Evolutionary conservation across 2,888 invertebrate genomes (phyloP), one percentile per base, ranked within the genome.

Genomic region (Petrophora chlorosata): DNA sequence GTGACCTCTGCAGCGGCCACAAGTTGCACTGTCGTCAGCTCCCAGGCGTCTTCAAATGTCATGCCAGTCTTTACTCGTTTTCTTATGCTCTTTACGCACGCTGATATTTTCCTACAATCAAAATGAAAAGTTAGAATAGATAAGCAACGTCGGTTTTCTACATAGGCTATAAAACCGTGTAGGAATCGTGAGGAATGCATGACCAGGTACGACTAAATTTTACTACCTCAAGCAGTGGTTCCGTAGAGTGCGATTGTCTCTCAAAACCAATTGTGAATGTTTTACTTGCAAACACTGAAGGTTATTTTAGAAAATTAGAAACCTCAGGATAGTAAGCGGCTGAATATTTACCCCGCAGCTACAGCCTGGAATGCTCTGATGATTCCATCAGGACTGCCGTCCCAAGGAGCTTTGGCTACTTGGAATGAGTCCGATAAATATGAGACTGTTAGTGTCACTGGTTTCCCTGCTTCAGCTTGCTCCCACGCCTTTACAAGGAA

Each of bases 11-110:
- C 95, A 14, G 96, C 96, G 46, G 93, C 92, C 2, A 94, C 94
- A 10, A 98, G 83, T 73, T 96, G 95, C 39, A 97, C 94, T 0
- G 97, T 95, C 1, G 94, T 93, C 56, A 92, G 79, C 77, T 97
- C 96, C 93, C 97, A 96, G 0, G 97, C 96, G 61, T 95, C 94
- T 75, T 96, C 95, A 12, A 91, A 91, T 1, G 92, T 76, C 40
- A 90, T 68, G 0, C 97, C 96, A 13, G 85, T 83, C 33, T 82
- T 84, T 19, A 93, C 89, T 43, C 93, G 91, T 28, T 88, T 86
- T 43, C 94, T 93, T 63, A 96, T 92, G 59, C 93, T 93, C 8
- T 91, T 91, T 23, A 92, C 92, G 13, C 94, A 94, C 8, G 92
- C 76, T 35, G 93, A 91, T 56, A 95, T 91, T 91, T 95, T 95